Conservation (phyloP, 2,113 vertebrate species). For the Tragelaphus imberbis region DNA sequence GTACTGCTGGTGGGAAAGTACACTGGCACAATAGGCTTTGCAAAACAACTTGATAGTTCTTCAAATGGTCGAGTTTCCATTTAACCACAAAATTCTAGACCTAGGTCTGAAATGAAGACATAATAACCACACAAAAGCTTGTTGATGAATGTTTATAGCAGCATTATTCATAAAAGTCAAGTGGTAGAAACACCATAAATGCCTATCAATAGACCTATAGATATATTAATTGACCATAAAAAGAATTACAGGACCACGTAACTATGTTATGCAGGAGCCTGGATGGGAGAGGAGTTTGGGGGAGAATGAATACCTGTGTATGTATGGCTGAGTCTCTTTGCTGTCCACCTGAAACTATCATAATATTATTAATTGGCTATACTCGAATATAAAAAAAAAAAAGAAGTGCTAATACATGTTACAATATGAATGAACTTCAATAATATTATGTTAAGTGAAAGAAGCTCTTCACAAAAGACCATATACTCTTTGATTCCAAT, state of each 20-base stretch:
- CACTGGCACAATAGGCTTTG: neutral
- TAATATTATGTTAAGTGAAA: neutral
- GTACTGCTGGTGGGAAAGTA: neutral
- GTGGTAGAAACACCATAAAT: neutral
- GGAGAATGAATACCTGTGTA: neutral
- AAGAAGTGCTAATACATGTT: neutral
- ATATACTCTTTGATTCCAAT: neutral
- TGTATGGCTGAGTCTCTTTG: neutral
- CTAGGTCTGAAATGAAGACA: neutral
- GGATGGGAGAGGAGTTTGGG: neutral
- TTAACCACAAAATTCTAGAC: neutral
- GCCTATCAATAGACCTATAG: neutral
- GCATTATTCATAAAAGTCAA: neutral
- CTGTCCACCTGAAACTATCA: neutral
- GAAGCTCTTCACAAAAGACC: neutral
- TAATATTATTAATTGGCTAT: neutral
- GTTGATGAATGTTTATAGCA: neutral
- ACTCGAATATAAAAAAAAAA: neutral
- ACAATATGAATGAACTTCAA: neutral
- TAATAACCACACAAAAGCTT: neutral
- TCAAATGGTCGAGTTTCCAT: neutral
- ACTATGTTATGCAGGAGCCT: neutral
- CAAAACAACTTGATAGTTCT: neutral
- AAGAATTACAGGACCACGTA: neutral
- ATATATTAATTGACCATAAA: neutral